A percentile compares a stretch with the other conserved stretches of the same genome.
Conservation (phyloP, 1,140 invertebrate genomes). For the Helicoverpa armigera region DNA sequence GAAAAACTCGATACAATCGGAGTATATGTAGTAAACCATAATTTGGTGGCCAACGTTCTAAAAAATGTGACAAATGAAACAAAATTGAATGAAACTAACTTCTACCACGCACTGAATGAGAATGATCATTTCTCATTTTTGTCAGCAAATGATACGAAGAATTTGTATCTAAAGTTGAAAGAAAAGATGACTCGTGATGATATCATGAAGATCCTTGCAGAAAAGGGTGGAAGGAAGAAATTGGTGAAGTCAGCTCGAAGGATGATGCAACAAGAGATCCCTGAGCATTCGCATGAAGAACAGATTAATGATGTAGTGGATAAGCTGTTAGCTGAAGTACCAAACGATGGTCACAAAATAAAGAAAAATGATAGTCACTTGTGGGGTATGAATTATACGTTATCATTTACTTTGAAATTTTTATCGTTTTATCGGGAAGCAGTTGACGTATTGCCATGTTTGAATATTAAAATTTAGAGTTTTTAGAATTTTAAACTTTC, state of each 20-base stretch:
- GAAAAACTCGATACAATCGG: constrained; percentile 70
- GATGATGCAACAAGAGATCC: constrained; percentile 59
- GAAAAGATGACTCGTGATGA: constrained; percentile 80
- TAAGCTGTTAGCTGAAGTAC: constrained; percentile 67
- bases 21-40: constrained; percentile 68
- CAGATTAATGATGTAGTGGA: constrained; percentile 65
- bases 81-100: constrained; percentile 71
- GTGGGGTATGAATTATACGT: constrained; percentile 66
- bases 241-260: constrained; percentile 67
- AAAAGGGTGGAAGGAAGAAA: constrained; percentile 55
- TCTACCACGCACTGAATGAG: constrained; percentile 70
- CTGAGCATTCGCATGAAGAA: constrained; percentile 52
- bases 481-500: too few species aligned
- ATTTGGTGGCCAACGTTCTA: constrained; percentile 63
- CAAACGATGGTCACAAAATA: constrained; percentile 67
- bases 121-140: constrained; percentile 67
- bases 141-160: constrained; percentile 63
- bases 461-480: too few species aligned
- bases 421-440: not conserved
- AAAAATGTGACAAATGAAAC: constrained; percentile 63
- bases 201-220: constrained; percentile 69
- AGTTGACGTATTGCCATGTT: too few species aligned
- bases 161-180: constrained; percentile 74
- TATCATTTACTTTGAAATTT: not conserved
- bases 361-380: constrained; percentile 67